Percentiles rank a stretch among this genome's conserved stretches.
Evolutionary conservation across 2,113 vertebrate species (phyloP).

Genomic region (Anolis sagrei): DNA sequence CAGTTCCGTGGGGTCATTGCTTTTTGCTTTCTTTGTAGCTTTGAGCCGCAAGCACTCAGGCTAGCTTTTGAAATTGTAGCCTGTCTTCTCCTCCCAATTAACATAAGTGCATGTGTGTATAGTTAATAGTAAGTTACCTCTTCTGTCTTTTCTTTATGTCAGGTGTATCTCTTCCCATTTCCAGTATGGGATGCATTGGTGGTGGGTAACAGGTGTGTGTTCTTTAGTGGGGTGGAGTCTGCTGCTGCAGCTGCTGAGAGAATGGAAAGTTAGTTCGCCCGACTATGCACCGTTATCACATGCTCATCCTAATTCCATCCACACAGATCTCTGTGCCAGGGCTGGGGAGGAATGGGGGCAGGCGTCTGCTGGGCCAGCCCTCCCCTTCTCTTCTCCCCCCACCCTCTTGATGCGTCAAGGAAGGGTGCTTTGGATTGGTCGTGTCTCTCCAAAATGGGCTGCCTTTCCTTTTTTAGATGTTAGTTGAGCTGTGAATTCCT

Average conservation of each 20-base stretch:
- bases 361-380: slow-evolving; percentile 17
- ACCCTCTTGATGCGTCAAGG: not conserved
- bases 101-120: not conserved
- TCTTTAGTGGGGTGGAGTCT: not conserved
- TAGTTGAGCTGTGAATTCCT: slow-evolving; percentile 47
- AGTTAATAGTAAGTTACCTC: not conserved
- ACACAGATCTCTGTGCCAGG: slow-evolving; percentile 31
- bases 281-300: slow-evolving; percentile 30
- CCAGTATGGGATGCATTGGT: not conserved
- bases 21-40: not conserved
- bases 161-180: not conserved
- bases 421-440: slow-evolving; percentile 38
- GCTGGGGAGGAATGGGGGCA: slow-evolving; percentile 9
- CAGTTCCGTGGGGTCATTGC: not conserved
- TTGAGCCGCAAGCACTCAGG: not conserved
- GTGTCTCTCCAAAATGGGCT: slow-evolving; percentile 36
- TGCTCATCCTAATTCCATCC: slow-evolving; percentile 37
- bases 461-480: slow-evolving; percentile 49
- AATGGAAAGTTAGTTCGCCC: slow-evolving; percentile 41
- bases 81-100: not conserved
- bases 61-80: not conserved
- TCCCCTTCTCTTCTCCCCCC: not conserved
- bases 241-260: slow-evolving; percentile 32
- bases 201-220: not conserved
- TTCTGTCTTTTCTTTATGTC: not conserved